Evolutionary conservation across 2,113 vertebrate genomes (phyloP).

Genomic region (Rhabdomys dilectus): DNA sequence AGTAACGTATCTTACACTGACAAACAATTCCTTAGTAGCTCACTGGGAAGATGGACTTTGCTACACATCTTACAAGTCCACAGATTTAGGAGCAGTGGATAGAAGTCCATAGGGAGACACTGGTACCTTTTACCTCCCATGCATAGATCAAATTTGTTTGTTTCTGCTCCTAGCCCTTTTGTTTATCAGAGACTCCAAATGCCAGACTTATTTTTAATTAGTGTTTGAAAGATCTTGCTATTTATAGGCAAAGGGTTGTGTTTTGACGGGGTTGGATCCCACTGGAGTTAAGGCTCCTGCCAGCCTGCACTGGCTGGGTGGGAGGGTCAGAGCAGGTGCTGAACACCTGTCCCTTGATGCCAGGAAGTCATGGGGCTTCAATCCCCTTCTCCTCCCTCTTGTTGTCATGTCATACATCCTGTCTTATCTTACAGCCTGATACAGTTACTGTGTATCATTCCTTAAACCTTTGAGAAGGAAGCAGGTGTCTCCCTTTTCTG

Average conservation of each 20-base stretch:
- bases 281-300: conserved; percentile 85
- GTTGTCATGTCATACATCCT: conserved; percentile 10
- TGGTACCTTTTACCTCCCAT: conserved; percentile 43
- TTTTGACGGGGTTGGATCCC: conserved; percentile 84
- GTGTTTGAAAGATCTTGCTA: conserved; percentile 84
- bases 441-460: neutral
- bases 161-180: conserved; percentile 78
- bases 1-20: conserved; percentile 31
- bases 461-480: conserved; percentile 4
- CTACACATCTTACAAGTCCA: neutral
- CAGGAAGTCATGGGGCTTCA: conserved; percentile 52
- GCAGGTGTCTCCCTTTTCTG: neutral
- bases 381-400: neutral
- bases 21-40: neutral
- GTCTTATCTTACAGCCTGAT: neutral
- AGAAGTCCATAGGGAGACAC: neutral
- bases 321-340: conserved; percentile 77
- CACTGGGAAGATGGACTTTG: neutral
- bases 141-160: conserved; percentile 34
- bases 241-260: conserved; percentile 85
- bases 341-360: conserved; percentile 70
- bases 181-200: conserved; percentile 83
- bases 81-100: neutral
- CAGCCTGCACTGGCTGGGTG: conserved; percentile 73
- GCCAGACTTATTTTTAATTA: conserved; percentile 86